Evolutionary conservation across 2,888 invertebrate genomes (phyloP), one percentile per base, ranked within the genome.

Genomic region (Apamea crenata): DNA sequence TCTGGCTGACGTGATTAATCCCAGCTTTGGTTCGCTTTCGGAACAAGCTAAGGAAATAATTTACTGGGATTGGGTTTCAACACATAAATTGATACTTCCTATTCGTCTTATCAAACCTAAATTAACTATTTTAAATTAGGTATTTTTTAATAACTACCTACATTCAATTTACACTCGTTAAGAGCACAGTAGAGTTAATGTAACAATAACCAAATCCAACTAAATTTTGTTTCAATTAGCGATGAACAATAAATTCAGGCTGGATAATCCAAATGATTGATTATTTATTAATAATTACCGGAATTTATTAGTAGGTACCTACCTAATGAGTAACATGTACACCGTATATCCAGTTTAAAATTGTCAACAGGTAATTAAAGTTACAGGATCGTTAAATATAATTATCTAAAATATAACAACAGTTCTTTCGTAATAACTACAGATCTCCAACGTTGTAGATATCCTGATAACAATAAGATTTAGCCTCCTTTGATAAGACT

Each of bases 21-120:
- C 70, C 63, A 50, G 73, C 66, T 83, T 86, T 86, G 73, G 70
- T 83, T 70, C 70, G 56, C 25, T 71, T 77, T 71, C 47, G 63
- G 63, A 68, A 74, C 84, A 70, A 77, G 76, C 86, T 63, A 72
- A 71, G n/a, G 53, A 86, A 77, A 86, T 86, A 72, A 82, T 70
- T 77, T 70, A 56, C 56, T 83, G 18, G n/a, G 47, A 83, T 77
- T 70, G 25, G 21, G 14, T 73, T 77, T 69, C 47, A 32, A 81
- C 59, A 53, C n/a, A 53, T 59, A 78, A 61, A 83, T 84, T 56
- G 82, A 84, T 59, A 71, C 68, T 47, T 77, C 3, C 36, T 61
- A 16, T n/a, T 61, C 1, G 1, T 59, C 59, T 70, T 66, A 44
- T 59, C 18, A 61, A 44, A 59, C 32, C 2, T 25, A 56, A 56